Base-by-base conservation (phyloP, 1,140 invertebrate genomes). In the Bombus sibiricus region DNA sequence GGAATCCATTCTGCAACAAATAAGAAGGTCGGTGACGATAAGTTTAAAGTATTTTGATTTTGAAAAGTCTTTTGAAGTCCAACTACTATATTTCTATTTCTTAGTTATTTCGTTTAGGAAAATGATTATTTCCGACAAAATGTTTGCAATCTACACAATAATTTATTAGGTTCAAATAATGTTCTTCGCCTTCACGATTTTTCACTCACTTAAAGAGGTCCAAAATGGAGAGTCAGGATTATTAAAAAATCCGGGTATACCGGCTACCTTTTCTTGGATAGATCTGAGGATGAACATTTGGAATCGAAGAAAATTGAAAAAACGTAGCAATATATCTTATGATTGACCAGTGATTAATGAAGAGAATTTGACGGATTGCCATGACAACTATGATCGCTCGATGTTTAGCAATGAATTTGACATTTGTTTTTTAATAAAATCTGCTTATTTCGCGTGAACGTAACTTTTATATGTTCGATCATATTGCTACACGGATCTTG, bases 1-100 rank as follows among this genome's bases (percentile, higher is more conserved):
- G 93, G 93, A 0, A 94, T 78, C 78, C 91, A 94, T 93, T 47
- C 93, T 94, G 57, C 0, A 77, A 79, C 43, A 2, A 73, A 72
- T 10, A 2, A 25, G 25, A 41, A 39, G 1, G 25, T 18, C 22
- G 22, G 53, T 53, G 10, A 53, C 10, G 22, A 47, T n/a, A 3
- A 47, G n/a, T 43, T 32, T 39, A 9, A 22, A 28, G 25, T 13
- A 8, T n/a, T 34, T 41, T 41, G 0, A 12, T n/a, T 32, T n/a
- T 34, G 6, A 32, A 43, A 5, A 8, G 0, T 66, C 4, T 34
- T 34, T 9, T 9, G 9, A 28, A 28, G 3, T 59, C 25, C 9
- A 53, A 53, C 18, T 53, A 6, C 18, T 53, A 22, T 22, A 6
- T 22, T 53, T 1, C 47, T 8, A 53, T 53, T 53, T 59, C 4